These are phyloP conservation scores for Meliscaeva auricollis DNA, from an alignment of 2,888 invertebrate species.

Conservation along the genomic window DNA sequence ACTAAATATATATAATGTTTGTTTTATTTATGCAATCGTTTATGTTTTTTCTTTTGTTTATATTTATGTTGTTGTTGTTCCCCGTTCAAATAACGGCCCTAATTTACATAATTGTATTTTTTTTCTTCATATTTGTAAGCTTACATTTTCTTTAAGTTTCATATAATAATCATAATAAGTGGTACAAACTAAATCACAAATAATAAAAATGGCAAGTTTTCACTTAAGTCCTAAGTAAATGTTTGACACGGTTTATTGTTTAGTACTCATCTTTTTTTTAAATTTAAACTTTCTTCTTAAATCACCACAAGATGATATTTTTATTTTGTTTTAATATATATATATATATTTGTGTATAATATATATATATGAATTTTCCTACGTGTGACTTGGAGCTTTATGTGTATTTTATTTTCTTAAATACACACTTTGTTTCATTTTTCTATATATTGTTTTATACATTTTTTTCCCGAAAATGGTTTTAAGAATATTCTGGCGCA, in stretches of 20 bases:
- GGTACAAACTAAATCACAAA: constrained; percentile 66
- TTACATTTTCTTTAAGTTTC: constrained; percentile 40
- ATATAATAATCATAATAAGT: constrained; percentile 55
- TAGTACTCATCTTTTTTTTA: constrained; percentile 69
- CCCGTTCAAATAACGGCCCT: constrained; percentile 78
- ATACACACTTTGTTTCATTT: constrained; percentile 32
- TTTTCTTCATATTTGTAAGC: constrained; percentile 41
- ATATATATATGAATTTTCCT: constrained; percentile 50
- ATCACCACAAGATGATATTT: constrained; percentile 49
- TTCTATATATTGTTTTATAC: constrained; percentile 24
- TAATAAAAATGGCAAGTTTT: constrained; percentile 77
- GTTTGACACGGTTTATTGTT: constrained; percentile 78
- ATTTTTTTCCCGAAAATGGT: constrained; percentile 24
- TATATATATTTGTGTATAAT: constrained; percentile 30
- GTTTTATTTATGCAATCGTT: constrained; percentile 65
- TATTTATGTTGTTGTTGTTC: constrained; percentile 76
- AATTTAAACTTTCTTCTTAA: constrained; percentile 22
- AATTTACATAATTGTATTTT: constrained; percentile 71
- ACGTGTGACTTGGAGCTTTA: constrained; percentile 39
- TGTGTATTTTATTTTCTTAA: constrained; percentile 11
- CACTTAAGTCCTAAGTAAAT: constrained; percentile 77
- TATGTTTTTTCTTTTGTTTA: constrained; percentile 53
- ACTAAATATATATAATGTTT: constrained; percentile 62
- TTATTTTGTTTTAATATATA: constrained; percentile 28
- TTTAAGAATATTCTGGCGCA: constrained; percentile 37